A percentile compares a stretch with the other conserved stretches of the same genome.
Conservation (phyloP, 1,140 invertebrate species). For the Achatina immaculata region DNA sequence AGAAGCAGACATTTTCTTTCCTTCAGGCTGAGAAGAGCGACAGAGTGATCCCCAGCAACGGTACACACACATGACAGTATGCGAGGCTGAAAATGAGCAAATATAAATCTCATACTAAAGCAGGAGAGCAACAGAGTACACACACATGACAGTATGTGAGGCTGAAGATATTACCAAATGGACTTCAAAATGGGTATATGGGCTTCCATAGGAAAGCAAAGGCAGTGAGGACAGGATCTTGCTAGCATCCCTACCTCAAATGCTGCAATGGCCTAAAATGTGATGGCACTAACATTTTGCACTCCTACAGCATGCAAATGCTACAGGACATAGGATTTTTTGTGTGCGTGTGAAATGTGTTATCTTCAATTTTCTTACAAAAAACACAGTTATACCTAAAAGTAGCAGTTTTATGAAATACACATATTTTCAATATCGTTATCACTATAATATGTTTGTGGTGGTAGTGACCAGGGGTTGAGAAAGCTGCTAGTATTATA, state of each 20-base stretch:
- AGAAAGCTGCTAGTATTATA: no score
- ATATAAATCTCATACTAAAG: neutral
- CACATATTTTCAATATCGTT: no score
- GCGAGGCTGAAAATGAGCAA: constrained; percentile 77
- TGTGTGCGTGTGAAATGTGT: no score
- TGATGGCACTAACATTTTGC: no score
- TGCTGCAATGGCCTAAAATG: no score
- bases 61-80: constrained; percentile 96
- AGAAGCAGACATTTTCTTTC: constrained; percentile 95
- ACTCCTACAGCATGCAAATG: no score
- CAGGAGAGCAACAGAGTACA: constrained; percentile 95
- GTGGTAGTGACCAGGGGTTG: no score
- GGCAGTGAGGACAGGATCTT: neutral
- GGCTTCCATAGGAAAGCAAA: neutral
- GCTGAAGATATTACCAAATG: constrained; percentile 73
- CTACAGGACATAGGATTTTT: no score
- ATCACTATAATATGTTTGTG: no score
- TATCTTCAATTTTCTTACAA: no score
- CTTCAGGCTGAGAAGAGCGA: constrained; percentile 91
- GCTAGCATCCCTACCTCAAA: neutral
- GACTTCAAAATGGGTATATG: neutral
- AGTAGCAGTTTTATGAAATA: no score
- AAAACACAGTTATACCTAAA: no score
- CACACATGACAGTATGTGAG: constrained; percentile 92
- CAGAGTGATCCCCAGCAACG: constrained; percentile 97